These are phyloP conservation scores for Coilia nasus DNA, from an alignment of 2,797 vertebrate genomes.

Conservation along the genomic window DNA sequence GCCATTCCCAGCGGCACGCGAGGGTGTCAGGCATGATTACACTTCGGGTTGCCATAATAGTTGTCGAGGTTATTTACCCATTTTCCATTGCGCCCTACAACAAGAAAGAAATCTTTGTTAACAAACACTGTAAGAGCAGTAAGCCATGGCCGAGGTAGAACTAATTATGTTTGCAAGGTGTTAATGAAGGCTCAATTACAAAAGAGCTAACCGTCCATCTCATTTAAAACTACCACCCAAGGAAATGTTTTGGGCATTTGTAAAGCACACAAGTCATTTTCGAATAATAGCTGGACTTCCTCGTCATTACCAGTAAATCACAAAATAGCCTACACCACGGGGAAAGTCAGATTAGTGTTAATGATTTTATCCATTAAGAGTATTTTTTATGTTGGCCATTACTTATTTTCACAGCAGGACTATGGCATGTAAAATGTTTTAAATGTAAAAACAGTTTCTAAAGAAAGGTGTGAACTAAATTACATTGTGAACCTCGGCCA, in stretches of 20 bases:
- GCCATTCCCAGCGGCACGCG: not conserved
- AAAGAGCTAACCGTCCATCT: not conserved
- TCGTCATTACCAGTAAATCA: no score
- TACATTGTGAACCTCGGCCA: not conserved
- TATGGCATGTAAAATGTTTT: not conserved
- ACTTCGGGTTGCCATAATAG: not conserved
- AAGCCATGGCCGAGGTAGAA: not conserved
- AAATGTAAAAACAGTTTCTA: not conserved
- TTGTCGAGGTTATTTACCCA: not conserved
- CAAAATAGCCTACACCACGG: no score
- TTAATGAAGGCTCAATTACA: slow-evolving; percentile 14
- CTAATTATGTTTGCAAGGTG: not conserved
- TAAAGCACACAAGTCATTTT: not conserved
- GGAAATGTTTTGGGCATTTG: not conserved
- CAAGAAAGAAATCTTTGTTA: not conserved
- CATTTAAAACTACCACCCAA: not conserved
- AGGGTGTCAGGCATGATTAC: not conserved
- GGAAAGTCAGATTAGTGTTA: no score
- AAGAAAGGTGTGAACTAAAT: not conserved
- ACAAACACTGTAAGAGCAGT: not conserved
- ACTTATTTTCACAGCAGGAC: not conserved
- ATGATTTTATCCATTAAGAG: no score
- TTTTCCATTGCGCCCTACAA: slow-evolving; percentile 3
- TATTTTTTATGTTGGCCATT: no score
- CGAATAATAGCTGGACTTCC: not conserved